Evolutionary conservation across 35 echinoderm and acorn worm species (phyloP), one percentile per base, ranked within the genome.

Genomic region (Apostichopus californicus): DNA sequence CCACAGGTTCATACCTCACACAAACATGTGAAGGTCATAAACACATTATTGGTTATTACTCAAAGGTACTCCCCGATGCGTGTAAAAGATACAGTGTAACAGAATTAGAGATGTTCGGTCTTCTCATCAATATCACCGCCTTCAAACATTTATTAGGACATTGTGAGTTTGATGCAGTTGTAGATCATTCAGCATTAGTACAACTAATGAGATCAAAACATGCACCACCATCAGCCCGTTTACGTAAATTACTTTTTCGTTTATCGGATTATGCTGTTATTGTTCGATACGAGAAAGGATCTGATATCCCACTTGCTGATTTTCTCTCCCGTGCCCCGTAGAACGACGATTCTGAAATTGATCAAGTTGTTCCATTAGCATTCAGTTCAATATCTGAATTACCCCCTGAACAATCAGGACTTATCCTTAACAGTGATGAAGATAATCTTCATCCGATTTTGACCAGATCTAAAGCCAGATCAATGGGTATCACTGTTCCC

Each of bases 121-220:
- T 92, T 5, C 55, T 83, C 28, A 92, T 92, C 26, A 92, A 92
- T 59, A 85, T 92, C 24, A 66, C 91, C 73, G 91, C 91, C 17
- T 93, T 93, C 46, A 93, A 93, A 46, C 92, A 93, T 75, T 5
- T 93, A 7, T 75, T 93, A 77, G 52, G 80, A 60, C 78, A 80
- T 3, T 86, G 92, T 93, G 82, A 93, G 87, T 93, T 86, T 17
- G 80, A 83, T 14, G 52, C 57, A 71, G 23, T 59, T n/a, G 64
- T 87, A 17, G 83, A 86, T 86, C 85, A 64, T 21, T 70, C 83
- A 54, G 63, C 92, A 12, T 77, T 88, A 77, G 92, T 93, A 0
- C 92, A 93, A 78, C 89, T 93, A n/a, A 56, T 87, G 72, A 78
- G 89, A 23, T 93, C 92, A 34, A 93, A 93, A 60, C 56, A 93